Percentiles rank a stretch among this genome's conserved stretches.
Evolutionary conservation across 2,113 vertebrate species (phyloP).

Genomic region (Carassius auratus): DNA sequence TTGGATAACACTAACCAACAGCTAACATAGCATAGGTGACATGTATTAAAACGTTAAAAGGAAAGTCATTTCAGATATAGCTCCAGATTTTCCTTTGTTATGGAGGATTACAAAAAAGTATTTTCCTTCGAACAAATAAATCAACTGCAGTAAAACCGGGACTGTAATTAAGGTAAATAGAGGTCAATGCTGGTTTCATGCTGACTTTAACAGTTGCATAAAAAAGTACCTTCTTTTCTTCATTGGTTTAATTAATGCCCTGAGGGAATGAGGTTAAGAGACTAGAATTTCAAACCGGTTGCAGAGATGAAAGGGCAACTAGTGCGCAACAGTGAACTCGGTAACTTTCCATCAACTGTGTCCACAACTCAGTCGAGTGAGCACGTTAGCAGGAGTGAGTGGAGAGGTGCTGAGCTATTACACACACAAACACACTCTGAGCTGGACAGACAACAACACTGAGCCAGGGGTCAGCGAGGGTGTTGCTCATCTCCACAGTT

Average conservation of each 20-base stretch:
- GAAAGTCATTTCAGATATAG: no score
- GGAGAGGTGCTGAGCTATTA: slow-evolving; percentile 27
- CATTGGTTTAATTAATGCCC: slow-evolving; percentile 31
- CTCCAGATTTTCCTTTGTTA: not conserved
- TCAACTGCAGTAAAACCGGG: not conserved
- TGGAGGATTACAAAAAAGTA: not conserved
- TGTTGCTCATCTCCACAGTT: not conserved
- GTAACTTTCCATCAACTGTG: slow-evolving; percentile 44
- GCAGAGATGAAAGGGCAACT: slow-evolving; percentile 30
- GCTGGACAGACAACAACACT: slow-evolving; percentile 15
- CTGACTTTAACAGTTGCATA: not conserved
- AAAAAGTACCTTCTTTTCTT: not conserved
- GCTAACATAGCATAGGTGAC: no score
- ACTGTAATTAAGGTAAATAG: not conserved
- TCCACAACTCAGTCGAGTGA: slow-evolving; percentile 33
- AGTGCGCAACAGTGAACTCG: slow-evolving; percentile 13
- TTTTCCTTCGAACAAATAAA: not conserved
- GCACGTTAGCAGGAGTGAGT: slow-evolving; percentile 14
- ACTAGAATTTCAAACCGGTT: slow-evolving; percentile 35
- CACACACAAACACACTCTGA: slow-evolving; percentile 29
- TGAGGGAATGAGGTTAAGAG: slow-evolving; percentile 11
- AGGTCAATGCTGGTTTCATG: not conserved
- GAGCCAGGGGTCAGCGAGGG: not conserved
- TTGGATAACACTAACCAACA: no score
- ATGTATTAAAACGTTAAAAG: no score